Evolutionary conservation across 1,140 invertebrate species (phyloP).

Genomic region (Bombus fervidus): DNA sequence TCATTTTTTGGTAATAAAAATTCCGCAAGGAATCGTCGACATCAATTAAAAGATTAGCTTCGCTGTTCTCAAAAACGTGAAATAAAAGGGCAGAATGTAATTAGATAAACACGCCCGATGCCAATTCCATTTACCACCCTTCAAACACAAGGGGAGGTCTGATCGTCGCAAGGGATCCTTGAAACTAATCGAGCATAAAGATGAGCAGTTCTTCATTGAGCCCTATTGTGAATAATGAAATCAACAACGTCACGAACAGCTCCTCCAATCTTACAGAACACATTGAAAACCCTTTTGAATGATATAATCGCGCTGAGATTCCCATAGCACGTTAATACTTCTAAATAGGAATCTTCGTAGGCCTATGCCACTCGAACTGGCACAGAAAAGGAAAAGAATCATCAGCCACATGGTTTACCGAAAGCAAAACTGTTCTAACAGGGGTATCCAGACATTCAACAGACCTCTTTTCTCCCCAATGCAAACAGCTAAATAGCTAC

Average conservation of each 20-base stretch:
- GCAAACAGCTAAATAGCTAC: background rate
- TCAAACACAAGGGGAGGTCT: background rate
- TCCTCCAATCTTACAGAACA: background rate
- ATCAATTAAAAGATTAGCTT: background rate
- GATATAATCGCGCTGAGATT: background rate
- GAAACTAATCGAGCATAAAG: slow-evolving; percentile 22
- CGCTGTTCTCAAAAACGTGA: background rate
- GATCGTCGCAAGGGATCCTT: background rate
- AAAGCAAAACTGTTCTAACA: background rate
- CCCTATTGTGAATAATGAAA: background rate
- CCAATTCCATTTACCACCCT: slow-evolving; percentile 10
- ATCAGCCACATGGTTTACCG: slow-evolving; percentile 10
- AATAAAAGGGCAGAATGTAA: slow-evolving; percentile 4
- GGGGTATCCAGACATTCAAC: slow-evolving; percentile 3
- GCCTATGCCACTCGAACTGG: too few species aligned
- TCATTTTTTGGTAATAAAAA: background rate
- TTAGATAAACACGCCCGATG: slow-evolving; percentile 9
- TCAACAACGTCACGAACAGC: background rate
- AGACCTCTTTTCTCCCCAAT: background rate
- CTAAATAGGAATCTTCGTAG: background rate
- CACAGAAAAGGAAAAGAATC: too few species aligned
- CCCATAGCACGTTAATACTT: background rate
- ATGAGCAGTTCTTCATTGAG: background rate
- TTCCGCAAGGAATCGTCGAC: background rate
- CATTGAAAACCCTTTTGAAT: background rate